phyloP scores from a whole-genome alignment of 2,888 invertebrate genomes.

The Dynastes maya region DNA sequence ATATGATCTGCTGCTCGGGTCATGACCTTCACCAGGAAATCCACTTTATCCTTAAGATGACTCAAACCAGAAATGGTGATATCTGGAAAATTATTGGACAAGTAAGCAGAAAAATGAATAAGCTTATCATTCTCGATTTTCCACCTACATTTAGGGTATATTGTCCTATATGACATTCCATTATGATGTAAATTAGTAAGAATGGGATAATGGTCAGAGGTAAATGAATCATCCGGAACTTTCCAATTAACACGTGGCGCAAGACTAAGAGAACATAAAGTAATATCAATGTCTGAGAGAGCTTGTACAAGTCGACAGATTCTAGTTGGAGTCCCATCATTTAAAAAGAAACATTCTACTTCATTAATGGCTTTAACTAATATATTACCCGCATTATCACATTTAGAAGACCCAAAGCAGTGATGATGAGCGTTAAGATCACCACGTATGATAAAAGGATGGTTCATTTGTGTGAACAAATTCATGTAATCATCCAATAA shows the following conservation, averaged over 20 bases:
- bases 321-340: background rate
- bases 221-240: background rate
- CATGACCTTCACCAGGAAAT: background rate
- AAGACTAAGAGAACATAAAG: background rate
- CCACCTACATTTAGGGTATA: constrained; percentile 10
- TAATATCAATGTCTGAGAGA: background rate
- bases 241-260: background rate
- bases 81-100: constrained; percentile 1
- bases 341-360: background rate
- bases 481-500: background rate
- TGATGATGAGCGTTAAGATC: constrained; percentile 30
- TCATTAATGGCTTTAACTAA: constrained; percentile 4
- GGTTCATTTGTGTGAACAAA: background rate
- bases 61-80: background rate
- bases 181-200: background rate
- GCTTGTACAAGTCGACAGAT: background rate
- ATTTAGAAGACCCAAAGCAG: constrained; percentile 10
- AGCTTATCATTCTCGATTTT: constrained; percentile 14
- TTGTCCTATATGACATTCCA: background rate
- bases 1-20: background rate
- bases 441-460: constrained; percentile 18
- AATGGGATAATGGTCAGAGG: constrained; percentile 14
- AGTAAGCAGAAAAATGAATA: constrained; percentile 1
- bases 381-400: constrained; percentile 25
- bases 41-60: constrained; percentile 13